Conservation (phyloP, 2,797 vertebrate species). For the Petrocephalus sullivani region DNA sequence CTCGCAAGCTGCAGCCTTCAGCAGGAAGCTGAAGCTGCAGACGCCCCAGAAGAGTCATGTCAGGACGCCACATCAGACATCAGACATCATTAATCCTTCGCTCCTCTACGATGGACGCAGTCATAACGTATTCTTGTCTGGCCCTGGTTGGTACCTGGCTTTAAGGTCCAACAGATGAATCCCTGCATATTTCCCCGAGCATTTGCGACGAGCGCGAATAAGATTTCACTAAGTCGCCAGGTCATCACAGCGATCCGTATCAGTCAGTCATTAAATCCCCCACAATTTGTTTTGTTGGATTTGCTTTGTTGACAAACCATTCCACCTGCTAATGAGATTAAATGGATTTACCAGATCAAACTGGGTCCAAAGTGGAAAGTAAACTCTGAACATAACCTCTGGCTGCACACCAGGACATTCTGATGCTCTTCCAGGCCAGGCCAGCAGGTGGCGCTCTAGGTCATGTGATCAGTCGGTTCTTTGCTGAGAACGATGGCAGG, state of each 20-base stretch:
- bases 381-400: neutral
- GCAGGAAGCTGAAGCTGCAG: neutral
- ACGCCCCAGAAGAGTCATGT: neutral
- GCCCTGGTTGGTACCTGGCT: neutral
- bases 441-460: neutral
- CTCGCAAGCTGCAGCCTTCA: neutral
- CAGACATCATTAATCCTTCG: too few species aligned
- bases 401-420: neutral
- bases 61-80: neutral
- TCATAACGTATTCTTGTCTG: too few species aligned
- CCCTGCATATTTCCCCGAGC: neutral
- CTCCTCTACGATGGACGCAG: too few species aligned
- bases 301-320: slow-evolving; percentile 44
- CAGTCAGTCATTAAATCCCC: neutral
- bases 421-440: neutral
- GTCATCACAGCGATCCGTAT: neutral
- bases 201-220: neutral
- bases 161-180: neutral
- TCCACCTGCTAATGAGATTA: slow-evolving; percentile 66
- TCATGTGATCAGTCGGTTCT: neutral
- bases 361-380: slow-evolving; percentile 14
- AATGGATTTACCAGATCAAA: slow-evolving; percentile 56
- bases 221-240: neutral
- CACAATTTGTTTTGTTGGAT: slow-evolving; percentile 27
- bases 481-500: neutral